These are phyloP conservation scores for Melipona quadrifasciata DNA, from an alignment of 1,140 invertebrate genomes.

Conservation along the genomic window DNA sequence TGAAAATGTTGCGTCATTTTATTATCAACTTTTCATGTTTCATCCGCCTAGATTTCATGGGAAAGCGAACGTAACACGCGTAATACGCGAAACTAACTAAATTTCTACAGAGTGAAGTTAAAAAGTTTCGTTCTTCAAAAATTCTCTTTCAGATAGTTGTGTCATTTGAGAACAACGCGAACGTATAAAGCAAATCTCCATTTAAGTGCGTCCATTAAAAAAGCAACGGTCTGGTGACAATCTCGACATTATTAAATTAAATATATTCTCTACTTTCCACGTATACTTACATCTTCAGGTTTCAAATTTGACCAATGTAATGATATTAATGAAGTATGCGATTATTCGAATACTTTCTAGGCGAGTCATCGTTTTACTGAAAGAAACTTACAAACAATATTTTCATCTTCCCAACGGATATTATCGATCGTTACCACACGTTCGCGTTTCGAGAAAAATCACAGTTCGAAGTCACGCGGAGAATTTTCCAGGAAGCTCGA, in stretches of 20 bases:
- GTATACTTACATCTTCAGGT: too few relatives aligned
- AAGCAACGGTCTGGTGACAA: too few relatives aligned
- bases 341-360: too few relatives aligned
- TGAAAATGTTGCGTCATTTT: background rate
- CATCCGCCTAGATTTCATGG: background rate
- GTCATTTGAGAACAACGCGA: too few relatives aligned
- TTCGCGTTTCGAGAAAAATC: background rate
- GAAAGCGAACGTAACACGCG: background rate
- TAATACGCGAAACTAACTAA: background rate
- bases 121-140: background rate
- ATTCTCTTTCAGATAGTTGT: background rate
- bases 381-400: background rate
- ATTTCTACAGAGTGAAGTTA: too few relatives aligned
- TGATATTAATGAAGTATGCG: too few relatives aligned
- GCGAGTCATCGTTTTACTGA: background rate
- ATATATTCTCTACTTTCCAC: too few relatives aligned
- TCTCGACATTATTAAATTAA: too few relatives aligned
- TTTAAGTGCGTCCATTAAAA: too few relatives aligned
- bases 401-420: background rate
- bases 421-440: background rate
- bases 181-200: too few relatives aligned
- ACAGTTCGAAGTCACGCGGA: background rate
- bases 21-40: background rate
- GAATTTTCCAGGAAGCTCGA: background rate
- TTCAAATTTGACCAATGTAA: too few relatives aligned